Base-by-base conservation (phyloP, 2,797 vertebrate genomes). In the Notamacropus eugenii region DNA sequence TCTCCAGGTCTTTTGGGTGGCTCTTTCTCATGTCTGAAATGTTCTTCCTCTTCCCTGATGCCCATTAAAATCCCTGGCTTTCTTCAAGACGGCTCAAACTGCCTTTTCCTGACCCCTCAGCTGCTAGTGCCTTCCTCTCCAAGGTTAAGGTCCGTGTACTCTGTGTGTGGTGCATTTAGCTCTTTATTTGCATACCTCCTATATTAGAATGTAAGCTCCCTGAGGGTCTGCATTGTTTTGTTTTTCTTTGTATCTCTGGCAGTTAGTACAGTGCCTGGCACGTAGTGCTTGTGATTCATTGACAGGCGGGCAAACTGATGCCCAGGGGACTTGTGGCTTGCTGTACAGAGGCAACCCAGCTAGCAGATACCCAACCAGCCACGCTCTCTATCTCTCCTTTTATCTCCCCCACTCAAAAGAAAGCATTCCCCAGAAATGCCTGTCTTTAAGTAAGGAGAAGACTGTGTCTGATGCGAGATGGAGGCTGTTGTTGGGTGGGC, bases 381-480 rank as follows among this genome's bases (percentile, higher is more conserved):
- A 50, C 27, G 74, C 10, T 74, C 34, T 62, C 59, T n/a, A 34
- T 22, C 34, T 82, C 9, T 62, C 1, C n/a, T 74, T 87, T 87
- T 27, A 87, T 27, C 2, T 87, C 29, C 52, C 52, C 6, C 52
- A 52, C 52, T 52, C 52, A 52, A 6, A 52, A 9, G 9, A 87
- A 87, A 40, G 24, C 9, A 87, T 50, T 46, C 22, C 74, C 22
- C 19, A 82, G 74, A 46, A 82, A 24, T 46, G 5, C 40, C 67
- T 46, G 19, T 4, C 40, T 50, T 46, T 87, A 27, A 46, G 9
- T 27, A 54, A 91, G 90, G 34, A 46, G 54, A 55, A 55, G 28
- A 90, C 46, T 11, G 87, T 28, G 54, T 90, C 31, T 54, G 52
- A 0, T 13, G 0, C 95, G 0, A 92, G 94, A 34, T 55, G 67